A percentile compares a stretch with the other conserved stretches of the same genome.
Conservation (phyloP, 2,797 vertebrate genomes). For the Rhinophrynus dorsalis region DNA sequence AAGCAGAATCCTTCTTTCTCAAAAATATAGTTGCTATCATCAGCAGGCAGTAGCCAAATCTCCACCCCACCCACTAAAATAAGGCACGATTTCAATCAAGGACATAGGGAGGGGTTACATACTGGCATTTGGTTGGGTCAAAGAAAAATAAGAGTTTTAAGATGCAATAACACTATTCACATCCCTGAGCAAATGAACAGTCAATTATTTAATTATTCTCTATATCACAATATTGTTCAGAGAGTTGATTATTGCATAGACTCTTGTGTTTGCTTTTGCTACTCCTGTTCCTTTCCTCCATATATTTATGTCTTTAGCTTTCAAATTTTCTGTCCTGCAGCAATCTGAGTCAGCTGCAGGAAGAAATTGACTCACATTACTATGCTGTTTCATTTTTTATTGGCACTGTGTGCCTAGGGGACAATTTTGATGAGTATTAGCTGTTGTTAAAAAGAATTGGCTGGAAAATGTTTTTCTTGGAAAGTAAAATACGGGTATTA, state of each 20-base stretch:
- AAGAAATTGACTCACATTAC: conserved; percentile 33
- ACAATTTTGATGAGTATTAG: conserved; percentile 30
- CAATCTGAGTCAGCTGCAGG: conserved; percentile 24
- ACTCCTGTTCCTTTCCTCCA: not conserved
- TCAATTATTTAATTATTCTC: not conserved
- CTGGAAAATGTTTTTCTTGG: not conserved
- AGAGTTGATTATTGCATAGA: not conserved
- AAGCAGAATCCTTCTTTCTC: too few relatives aligned
- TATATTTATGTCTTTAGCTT: conserved; percentile 12
- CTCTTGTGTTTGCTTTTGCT: not conserved
- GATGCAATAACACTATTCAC: not conserved
- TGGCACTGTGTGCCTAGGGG: conserved; percentile 21
- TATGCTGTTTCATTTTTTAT: conserved; percentile 19
- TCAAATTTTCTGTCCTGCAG: conserved; percentile 2
- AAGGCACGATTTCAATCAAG: too few relatives aligned
- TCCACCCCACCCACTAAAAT: too few relatives aligned
- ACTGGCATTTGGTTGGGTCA: too few relatives aligned
- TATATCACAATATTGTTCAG: not conserved
- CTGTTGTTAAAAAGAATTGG: conserved; percentile 8
- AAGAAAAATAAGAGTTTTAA: too few relatives aligned
- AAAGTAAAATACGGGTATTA: not conserved
- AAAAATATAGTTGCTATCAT: too few relatives aligned
- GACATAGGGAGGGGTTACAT: too few relatives aligned
- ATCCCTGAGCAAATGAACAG: not conserved
- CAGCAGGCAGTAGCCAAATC: too few relatives aligned